Percentiles rank a stretch among this genome's conserved stretches.
Conservation (phyloP, 2,797 vertebrate species). For the Microctenopoma steveboyesi region DNA sequence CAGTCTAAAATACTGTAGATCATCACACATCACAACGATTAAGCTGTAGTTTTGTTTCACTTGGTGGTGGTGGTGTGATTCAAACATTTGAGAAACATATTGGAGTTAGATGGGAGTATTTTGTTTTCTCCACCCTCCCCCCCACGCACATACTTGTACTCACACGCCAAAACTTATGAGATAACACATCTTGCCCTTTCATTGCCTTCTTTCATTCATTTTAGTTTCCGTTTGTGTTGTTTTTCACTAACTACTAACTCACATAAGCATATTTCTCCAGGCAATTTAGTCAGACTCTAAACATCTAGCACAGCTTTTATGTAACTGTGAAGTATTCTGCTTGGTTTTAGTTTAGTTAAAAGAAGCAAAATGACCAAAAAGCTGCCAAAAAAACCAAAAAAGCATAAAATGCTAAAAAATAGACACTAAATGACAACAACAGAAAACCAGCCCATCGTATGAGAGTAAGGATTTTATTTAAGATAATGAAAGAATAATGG, state of each 20-base stretch:
- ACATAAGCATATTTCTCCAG: not conserved
- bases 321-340: no score
- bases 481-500: conserved; percentile 7
- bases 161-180: no score
- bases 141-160: not conserved
- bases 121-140: not conserved
- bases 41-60: not conserved
- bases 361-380: no score
- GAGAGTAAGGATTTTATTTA: conserved; percentile 45
- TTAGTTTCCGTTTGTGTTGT: not conserved
- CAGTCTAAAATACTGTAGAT: no score
- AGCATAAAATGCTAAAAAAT: no score
- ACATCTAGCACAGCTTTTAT: no score
- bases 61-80: not conserved
- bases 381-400: no score
- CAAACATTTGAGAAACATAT: not conserved
- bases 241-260: not conserved
- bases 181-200: no score
- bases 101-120: not conserved
- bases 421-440: no score
- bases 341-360: no score
- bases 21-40: not conserved
- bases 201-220: not conserved
- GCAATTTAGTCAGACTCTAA: no score
- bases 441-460: not conserved